phyloP scores from a whole-genome alignment of 2,888 invertebrate genomes.

The Protula sp. region DNA sequence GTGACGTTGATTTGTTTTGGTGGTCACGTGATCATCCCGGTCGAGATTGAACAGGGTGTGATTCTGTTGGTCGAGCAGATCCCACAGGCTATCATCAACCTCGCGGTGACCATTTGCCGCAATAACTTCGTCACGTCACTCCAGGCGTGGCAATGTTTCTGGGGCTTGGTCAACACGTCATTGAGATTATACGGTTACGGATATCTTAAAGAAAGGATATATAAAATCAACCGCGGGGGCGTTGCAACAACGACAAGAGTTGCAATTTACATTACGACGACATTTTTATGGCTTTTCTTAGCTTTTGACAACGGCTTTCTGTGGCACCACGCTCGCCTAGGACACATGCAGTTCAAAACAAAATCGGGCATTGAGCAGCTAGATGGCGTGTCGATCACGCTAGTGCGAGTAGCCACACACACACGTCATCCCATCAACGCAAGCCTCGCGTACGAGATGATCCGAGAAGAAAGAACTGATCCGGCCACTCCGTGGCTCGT shows the following conservation, averaged over 20 bases:
- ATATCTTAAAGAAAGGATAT: constrained; percentile 8
- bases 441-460: constrained; percentile 5
- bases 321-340: constrained; percentile 6
- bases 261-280: constrained; percentile 12
- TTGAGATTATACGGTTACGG: constrained; percentile 14
- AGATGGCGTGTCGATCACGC: background rate
- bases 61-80: constrained; percentile 12
- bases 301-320: constrained; percentile 11
- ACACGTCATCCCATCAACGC: no score
- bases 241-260: constrained; percentile 11
- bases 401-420: no score
- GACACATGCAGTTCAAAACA: background rate
- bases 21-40: constrained; percentile 11
- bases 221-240: constrained; percentile 11
- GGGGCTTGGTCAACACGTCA: constrained; percentile 8
- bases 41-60: constrained; percentile 14
- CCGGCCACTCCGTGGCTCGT: constrained; percentile 7
- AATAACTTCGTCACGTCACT: constrained; percentile 2
- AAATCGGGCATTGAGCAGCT: background rate
- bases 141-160: constrained; percentile 8
- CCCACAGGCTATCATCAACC: constrained; percentile 14
- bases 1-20: constrained; percentile 11
- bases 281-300: constrained; percentile 7
- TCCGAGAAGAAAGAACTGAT: constrained; percentile 1
- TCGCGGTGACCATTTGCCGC: constrained; percentile 13